Evolutionary conservation across 2,888 invertebrate species (phyloP).

Genomic region (Acleris emargana): DNA sequence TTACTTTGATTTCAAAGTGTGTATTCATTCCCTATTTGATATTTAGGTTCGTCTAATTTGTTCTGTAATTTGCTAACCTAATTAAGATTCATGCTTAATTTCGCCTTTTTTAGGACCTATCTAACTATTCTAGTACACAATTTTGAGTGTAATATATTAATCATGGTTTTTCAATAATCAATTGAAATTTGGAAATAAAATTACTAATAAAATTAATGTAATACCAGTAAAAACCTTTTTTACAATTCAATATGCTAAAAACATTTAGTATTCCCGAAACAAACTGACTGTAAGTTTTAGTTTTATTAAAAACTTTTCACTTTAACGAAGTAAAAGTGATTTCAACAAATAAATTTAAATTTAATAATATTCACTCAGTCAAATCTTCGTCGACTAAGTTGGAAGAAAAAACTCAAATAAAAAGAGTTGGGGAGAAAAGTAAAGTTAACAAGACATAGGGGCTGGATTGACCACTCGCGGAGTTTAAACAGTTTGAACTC

Average conservation of each 20-base stretch:
- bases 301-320: background rate
- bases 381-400: background rate
- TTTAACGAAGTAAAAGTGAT: background rate
- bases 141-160: no score
- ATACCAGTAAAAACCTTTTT: no score
- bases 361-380: background rate
- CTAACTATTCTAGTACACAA: no score
- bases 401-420: constrained; percentile 22
- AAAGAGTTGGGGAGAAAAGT: background rate
- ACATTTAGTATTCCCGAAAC: background rate
- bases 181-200: no score
- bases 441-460: constrained; percentile 33
- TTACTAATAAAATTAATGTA: no score
- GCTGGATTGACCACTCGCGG: constrained; percentile 27
- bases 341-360: background rate
- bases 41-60: no score
- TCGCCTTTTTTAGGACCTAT: no score
- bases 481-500: constrained; percentile 17
- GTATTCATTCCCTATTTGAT: no score
- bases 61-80: no score
- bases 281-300: background rate
- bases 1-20: no score
- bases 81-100: no score
- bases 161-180: no score
- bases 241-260: background rate